Evolutionary conservation across 2,888 invertebrate species (phyloP), one percentile per base, ranked within the genome.

Genomic region (Dryomyza anilis): DNA sequence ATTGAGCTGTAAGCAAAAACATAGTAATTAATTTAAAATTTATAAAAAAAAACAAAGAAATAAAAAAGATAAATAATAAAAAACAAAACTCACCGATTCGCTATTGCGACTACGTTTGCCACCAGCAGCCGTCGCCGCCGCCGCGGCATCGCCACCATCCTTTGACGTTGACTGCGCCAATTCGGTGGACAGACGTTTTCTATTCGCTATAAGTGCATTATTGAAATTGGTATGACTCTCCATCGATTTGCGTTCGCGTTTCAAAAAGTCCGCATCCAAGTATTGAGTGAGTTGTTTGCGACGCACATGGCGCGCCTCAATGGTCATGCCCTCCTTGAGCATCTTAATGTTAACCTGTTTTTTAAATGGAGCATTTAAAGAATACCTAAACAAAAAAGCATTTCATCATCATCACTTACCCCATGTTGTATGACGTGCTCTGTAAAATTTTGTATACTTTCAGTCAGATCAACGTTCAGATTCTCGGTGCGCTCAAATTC

Each of bases 391-490:
- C n/a, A n/a, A n/a, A n/a, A n/a, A n/a, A 19, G n/a, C 36, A n/a
- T 21, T 2, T 19, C 21, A 48, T 8, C 2, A 14, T 2, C 23
- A 14, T 5, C 52, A 79, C 87, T 87, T 69, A 87, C 87, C 0
- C 93, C 94, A 81, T 92, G 91, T 72, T 88, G 87, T 81, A 89
- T 89, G 81, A 96, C 95, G 33, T 92, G 89, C 76, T 95, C 92
- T 0, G 94, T 95, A 84, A 98, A 98, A 58, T 89, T 88, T 74
- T 92, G 91, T 71, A 98, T 98, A 79, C 96, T 97, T 72, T 90
- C 89, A 0, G 98, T 98, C 65, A 98, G 88, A 84, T 98, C 95
- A 59, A 99, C 90, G 78, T 96, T 96, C 57, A 95, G 85, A 80
- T 92, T 93, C 80, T 92, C 91, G 14, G 91, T 89, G 85, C 94